phyloP scores from a whole-genome alignment of 2,797 vertebrate species.

The Falco naumanni region DNA sequence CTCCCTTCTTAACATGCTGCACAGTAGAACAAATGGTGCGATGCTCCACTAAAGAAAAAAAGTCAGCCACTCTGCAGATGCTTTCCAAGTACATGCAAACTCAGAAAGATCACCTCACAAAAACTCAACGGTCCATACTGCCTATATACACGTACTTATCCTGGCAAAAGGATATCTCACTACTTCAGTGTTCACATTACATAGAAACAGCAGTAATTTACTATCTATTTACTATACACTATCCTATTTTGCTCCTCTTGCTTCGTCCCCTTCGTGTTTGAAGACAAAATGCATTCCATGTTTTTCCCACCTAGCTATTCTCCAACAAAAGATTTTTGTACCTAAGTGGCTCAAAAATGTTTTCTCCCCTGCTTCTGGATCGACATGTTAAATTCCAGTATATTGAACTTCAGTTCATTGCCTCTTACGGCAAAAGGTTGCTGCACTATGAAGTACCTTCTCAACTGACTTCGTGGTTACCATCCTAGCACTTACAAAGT shows the following conservation, averaged over 20 bases:
- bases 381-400: neutral
- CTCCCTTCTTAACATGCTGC: neutral
- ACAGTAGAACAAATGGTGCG: accelerated
- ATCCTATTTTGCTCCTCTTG: neutral
- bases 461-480: neutral
- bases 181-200: accelerated
- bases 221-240: no score
- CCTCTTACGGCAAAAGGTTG: neutral
- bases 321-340: neutral
- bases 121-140: neutral
- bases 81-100: neutral
- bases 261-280: neutral
- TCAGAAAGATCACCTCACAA: no score
- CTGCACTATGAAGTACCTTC: neutral
- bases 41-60: neutral
- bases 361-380: neutral
- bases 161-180: neutral
- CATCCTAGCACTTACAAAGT: neutral
- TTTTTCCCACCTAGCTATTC: neutral
- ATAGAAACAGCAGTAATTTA: neutral
- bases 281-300: neutral
- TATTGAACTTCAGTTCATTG: neutral
- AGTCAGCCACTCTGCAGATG: neutral
- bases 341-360: neutral
- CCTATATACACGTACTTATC: neutral